Evolutionary conservation across 2,888 invertebrate genomes (phyloP).

Genomic region (Mimumesa dahlbomi): DNA sequence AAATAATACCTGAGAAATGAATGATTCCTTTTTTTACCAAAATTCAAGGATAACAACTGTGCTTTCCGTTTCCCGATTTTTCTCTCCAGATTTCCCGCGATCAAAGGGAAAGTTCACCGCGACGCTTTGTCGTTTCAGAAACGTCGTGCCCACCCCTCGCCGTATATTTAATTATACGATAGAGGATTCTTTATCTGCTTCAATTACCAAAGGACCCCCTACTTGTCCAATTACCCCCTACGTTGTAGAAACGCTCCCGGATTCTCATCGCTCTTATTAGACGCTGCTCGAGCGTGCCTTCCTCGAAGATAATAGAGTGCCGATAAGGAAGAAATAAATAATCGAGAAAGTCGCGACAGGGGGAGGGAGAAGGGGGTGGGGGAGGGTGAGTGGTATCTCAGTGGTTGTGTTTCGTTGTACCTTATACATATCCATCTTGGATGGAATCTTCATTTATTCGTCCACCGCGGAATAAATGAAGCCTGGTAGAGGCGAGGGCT

Average conservation of each 20-base stretch:
- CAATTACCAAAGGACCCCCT: constrained; percentile 14
- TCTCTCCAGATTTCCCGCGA: too few relatives aligned
- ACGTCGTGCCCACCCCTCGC: not conserved
- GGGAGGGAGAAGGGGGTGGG: not conserved
- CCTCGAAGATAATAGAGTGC: constrained; percentile 4
- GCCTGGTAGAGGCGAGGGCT: too few relatives aligned
- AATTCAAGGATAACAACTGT: too few relatives aligned
- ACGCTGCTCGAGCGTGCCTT: constrained; percentile 7
- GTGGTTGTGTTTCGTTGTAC: too few relatives aligned
- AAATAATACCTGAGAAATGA: too few relatives aligned
- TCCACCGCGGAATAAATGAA: too few relatives aligned
- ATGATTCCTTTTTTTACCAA: too few relatives aligned
- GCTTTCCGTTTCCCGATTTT: not conserved
- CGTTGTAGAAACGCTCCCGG: constrained; percentile 1
- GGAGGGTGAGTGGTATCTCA: too few relatives aligned
- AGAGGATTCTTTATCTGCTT: constrained; percentile 21
- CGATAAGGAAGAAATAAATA: constrained; percentile 17
- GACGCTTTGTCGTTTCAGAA: constrained; percentile 12
- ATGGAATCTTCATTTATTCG: too few relatives aligned
- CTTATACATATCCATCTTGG: too few relatives aligned
- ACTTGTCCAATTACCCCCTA: constrained; percentile 32
- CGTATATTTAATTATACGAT: constrained; percentile 31
- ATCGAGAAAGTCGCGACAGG: not conserved
- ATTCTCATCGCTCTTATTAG: constrained; percentile 15
- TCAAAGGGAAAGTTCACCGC: not conserved